These are phyloP conservation scores for Panzeria rudis DNA, from an alignment of 2,888 invertebrate genomes.

Conservation along the genomic window DNA sequence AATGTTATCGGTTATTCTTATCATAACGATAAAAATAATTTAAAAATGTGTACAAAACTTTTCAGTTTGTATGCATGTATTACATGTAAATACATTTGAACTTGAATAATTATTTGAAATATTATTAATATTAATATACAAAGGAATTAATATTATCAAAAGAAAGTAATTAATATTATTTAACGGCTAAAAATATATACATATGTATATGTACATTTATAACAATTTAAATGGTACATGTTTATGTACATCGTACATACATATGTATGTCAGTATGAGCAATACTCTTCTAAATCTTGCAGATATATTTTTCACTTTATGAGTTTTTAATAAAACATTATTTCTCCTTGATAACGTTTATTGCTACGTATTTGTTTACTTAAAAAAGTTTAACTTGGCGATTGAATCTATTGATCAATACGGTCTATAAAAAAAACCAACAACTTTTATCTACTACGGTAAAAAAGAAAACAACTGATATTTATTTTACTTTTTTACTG, in stretches of 20 bases:
- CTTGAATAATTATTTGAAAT: no score
- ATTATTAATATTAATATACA: no score
- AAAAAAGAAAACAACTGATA: conserved; percentile 1
- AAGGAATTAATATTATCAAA: no score
- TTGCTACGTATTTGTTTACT: neutral
- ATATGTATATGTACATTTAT: no score
- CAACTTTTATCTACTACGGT: conserved; percentile 59
- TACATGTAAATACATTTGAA: no score
- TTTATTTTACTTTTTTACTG: conserved; percentile 13
- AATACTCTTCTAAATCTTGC: neutral
- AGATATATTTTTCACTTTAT: neutral
- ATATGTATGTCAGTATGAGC: neutral
- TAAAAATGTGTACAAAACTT: no score
- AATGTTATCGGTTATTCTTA: neutral
- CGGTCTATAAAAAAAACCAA: conserved; percentile 28
- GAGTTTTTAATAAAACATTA: neutral
- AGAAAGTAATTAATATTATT: no score
- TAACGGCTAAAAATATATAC: no score
- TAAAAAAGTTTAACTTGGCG: neutral
- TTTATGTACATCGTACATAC: neutral
- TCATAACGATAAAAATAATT: neutral
- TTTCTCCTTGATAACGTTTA: conserved; percentile 12
- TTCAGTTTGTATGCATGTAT: neutral
- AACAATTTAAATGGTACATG: no score
- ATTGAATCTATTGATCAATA: conserved; percentile 24